These are phyloP conservation scores for Halcyon senegalensis DNA, from an alignment of 2,113 vertebrate genomes.

Conservation along the genomic window DNA sequence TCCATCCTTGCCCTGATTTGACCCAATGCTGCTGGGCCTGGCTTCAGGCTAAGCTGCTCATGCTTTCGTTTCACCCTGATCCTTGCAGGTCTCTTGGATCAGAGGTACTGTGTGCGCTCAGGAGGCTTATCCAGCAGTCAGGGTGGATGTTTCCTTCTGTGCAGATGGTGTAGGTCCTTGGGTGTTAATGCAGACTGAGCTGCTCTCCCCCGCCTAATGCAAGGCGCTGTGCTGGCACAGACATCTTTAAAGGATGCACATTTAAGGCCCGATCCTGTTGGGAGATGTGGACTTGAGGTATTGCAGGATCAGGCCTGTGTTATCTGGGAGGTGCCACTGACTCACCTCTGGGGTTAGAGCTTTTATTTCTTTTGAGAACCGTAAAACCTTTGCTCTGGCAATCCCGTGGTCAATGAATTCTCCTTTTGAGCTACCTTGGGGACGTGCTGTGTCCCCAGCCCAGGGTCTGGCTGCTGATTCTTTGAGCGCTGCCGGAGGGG, in stretches of 20 bases:
- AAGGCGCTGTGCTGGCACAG: neutral
- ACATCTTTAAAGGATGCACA: neutral
- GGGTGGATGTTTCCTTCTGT: neutral
- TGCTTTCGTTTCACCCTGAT: neutral
- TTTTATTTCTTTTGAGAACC: neutral
- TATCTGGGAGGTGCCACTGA: neutral
- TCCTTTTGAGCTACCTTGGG: neutral
- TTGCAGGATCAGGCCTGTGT: neutral
- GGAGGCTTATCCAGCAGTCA: constrained; percentile 10
- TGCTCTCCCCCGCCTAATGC: neutral
- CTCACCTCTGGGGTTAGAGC: neutral
- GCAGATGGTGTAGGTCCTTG: constrained; percentile 25
- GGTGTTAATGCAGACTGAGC: neutral
- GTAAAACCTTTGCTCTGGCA: neutral
- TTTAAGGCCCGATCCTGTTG: neutral
- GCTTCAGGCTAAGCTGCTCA: constrained; percentile 40
- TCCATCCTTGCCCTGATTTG: neutral
- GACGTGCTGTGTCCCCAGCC: rapidly evolving
- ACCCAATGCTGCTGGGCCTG: neutral
- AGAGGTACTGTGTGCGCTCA: neutral
- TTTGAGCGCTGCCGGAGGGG: rapidly evolving
- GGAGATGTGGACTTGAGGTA: neutral
- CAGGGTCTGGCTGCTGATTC: neutral
- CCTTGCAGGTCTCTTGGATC: neutral
- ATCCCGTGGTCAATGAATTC: neutral